Base-by-base conservation (phyloP, 2,888 invertebrate species). In the Coenonympha glycerion region DNA sequence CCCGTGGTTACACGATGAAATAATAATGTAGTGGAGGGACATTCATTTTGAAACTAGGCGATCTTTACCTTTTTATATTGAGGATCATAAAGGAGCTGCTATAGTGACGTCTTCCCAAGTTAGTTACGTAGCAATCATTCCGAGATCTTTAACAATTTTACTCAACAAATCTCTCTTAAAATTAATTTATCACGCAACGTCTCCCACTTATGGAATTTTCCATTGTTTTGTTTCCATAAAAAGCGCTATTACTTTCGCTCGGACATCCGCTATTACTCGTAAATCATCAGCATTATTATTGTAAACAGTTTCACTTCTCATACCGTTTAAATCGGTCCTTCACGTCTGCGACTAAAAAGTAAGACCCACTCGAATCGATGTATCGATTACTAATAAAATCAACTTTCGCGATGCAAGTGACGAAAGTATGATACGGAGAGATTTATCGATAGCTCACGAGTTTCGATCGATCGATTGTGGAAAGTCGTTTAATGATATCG, bases 401-500 rank as follows among this genome's bases (percentile, higher is more conserved):
- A 53, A 59, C 58, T 59, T 59, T 59, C 58, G 47, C 57, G 51
- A 42, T 47, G 33, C 49, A 52, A 55, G 52, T 52, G 54, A 47
- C 51, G 51, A 51, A 49, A 50, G 51, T 53, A 53, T 51, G 55
- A 57, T n/a, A n/a, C 15, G 49, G 56, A 56, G 56, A 56, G 55
- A 57, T 57, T 57, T 55, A 51, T 51, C 48, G 51, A 57, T 51
- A 53, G 69, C 64, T 68, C 71, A 71, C 72, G 70, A 71, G 62
- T 65, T 59, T 64, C 59, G 61, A 64, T 64, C 59, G 61, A 64
- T 53, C 59, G 55, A 46, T 53, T 60, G 67, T 71, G 68, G 78
- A 81, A 78, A 79, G 78, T 76, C 68, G 62, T 69, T 73, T 71
- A 71, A 75, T 68, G 71, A 70, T 66, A 64, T 57, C 62, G 76